Percentiles rank a stretch among this genome's conserved stretches.
Evolutionary conservation across 2,797 vertebrate genomes (phyloP).

Genomic region (Spea hammondii): DNA sequence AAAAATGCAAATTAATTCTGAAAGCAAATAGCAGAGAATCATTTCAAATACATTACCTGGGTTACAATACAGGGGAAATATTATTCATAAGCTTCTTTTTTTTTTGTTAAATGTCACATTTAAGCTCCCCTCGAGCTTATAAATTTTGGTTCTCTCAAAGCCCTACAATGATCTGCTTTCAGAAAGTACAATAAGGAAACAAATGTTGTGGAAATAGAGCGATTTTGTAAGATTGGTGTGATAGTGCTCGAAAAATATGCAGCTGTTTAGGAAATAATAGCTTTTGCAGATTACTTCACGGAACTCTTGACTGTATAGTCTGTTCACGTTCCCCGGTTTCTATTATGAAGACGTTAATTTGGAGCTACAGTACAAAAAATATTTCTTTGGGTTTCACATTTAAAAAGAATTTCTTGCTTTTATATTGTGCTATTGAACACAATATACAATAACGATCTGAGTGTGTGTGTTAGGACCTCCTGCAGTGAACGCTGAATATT

Average conservation of each 20-base stretch:
- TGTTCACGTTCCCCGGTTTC: conserved; percentile 32
- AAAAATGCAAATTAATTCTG: conserved; percentile 29
- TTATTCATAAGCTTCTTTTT: conserved; percentile 34
- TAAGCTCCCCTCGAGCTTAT: conserved; percentile 44
- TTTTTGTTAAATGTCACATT: conserved; percentile 43
- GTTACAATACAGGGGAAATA: conserved; percentile 24
- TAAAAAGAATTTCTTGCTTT: conserved; percentile 44
- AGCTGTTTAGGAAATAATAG: conserved; percentile 48
- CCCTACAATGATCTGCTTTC: conserved; percentile 25
- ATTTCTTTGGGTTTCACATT: conserved; percentile 38
- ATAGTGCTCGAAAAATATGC: conserved; percentile 21
- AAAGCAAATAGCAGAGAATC: conserved; percentile 19
- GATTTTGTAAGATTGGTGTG: conserved; percentile 23
- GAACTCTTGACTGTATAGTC: conserved; percentile 41
- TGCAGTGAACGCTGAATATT: conserved; percentile 11
- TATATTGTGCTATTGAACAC: conserved; percentile 23
- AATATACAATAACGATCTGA: conserved; percentile 22
- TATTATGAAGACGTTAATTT: conserved; percentile 43
- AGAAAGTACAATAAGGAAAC: conserved; percentile 38
- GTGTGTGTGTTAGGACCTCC: conserved; percentile 9
- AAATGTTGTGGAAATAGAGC: conserved; percentile 31
- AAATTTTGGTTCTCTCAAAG: conserved; percentile 25
- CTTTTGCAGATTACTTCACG: conserved; percentile 39
- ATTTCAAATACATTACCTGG: conserved; percentile 28
- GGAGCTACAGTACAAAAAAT: conserved; percentile 28